Evolutionary conservation across 2,888 invertebrate species (phyloP).

Genomic region (Drosophila sordidula): DNA sequence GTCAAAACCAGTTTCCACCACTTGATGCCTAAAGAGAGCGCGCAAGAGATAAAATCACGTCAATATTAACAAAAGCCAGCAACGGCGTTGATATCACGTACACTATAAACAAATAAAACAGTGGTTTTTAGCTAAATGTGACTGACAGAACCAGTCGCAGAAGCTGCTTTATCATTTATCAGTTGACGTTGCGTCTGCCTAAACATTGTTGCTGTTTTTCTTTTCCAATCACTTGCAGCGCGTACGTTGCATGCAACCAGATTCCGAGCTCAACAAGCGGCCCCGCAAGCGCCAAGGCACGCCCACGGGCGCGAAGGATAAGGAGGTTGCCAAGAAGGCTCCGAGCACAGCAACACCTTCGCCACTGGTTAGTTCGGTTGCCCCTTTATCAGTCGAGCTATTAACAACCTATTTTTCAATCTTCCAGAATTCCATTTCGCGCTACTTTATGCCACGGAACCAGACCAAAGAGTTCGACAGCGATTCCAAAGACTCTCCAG

Average conservation of each 20-base stretch:
- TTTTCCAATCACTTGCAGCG: constrained; percentile 71
- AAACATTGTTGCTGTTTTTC: constrained; percentile 13
- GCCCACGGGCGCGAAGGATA: constrained; percentile 50
- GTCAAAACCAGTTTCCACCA: background rate
- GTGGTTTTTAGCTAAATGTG: constrained; percentile 68
- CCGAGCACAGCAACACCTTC: constrained; percentile 47
- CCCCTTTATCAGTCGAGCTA: background rate
- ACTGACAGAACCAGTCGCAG: constrained; percentile 60
- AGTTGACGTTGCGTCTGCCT: constrained; percentile 22
- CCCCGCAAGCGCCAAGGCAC: constrained; percentile 65
- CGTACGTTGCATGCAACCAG: constrained; percentile 83
- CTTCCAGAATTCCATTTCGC: constrained; percentile 78
- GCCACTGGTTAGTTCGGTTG: constrained; percentile 57
- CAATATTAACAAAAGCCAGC: constrained; percentile 47
- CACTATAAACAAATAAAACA: constrained; percentile 77
- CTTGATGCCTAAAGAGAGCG: constrained; percentile 1
- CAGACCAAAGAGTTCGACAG: constrained; percentile 34
- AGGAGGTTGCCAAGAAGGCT: constrained; percentile 27
- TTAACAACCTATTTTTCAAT: background rate
- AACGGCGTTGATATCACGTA: constrained; percentile 75
- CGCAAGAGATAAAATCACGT: constrained; percentile 30
- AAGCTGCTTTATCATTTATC: constrained; percentile 31
- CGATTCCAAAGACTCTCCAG: constrained; percentile 69
- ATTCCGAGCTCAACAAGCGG: constrained; percentile 79
- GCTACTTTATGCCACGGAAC: constrained; percentile 71